These are phyloP conservation scores for Ptilonorhynchus violaceus DNA, from an alignment of 2,113 vertebrate species.

Conservation along the genomic window DNA sequence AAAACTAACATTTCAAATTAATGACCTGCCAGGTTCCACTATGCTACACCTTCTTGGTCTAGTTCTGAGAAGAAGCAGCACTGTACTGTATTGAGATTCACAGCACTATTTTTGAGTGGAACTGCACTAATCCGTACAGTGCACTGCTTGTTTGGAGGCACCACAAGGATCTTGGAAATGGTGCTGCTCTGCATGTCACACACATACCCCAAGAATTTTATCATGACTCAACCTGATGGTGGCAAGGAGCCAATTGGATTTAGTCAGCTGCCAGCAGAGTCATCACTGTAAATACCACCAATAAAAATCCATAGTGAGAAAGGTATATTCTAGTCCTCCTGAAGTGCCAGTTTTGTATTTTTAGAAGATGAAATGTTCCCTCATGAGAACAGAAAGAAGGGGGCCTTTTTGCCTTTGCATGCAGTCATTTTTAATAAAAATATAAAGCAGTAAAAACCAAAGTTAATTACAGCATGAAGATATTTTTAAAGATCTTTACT, in stretches of 20 bases:
- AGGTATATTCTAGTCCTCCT: not conserved
- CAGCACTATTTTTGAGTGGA: not conserved
- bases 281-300: not conserved
- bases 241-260: not conserved
- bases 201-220: not conserved
- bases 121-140: not conserved
- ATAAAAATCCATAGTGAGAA: not conserved
- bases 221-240: not conserved
- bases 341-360: not conserved
- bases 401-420: not conserved
- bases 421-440: not conserved
- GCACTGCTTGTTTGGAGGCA: not conserved
- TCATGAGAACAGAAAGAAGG: not conserved
- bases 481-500: constrained; percentile 75
- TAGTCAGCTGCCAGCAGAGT: not conserved
- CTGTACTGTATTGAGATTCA: not conserved
- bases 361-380: not conserved
- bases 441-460: not conserved
- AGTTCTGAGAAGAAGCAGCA: not conserved
- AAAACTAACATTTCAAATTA: not conserved
- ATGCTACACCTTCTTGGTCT: not conserved
- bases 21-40: not conserved
- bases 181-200: not conserved
- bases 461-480: not conserved
- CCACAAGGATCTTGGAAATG: not conserved